Evolutionary conservation across 2,797 vertebrate species (phyloP).

Genomic region (Gambusia yucatana): DNA sequence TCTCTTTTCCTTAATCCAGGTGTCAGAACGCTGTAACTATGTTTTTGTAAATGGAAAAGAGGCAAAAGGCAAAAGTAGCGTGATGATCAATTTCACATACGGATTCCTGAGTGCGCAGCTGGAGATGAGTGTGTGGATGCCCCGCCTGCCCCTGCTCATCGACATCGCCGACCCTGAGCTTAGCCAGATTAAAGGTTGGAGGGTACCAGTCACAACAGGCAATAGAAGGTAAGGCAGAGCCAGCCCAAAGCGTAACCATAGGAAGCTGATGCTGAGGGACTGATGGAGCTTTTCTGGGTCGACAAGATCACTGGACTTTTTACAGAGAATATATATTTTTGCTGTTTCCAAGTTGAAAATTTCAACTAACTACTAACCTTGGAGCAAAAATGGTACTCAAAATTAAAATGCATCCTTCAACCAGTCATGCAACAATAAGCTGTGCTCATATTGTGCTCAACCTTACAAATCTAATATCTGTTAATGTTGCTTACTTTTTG

Average conservation of each 20-base stretch:
- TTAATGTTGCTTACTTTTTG: neutral
- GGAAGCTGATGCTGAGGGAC: neutral
- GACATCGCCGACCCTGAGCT: constrained; percentile 91
- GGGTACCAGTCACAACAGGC: constrained; percentile 85
- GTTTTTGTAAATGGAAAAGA: constrained; percentile 93
- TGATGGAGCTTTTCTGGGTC: neutral
- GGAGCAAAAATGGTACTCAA: neutral
- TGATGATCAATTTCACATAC: constrained; percentile 89
- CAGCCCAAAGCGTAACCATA: neutral
- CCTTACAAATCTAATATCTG: neutral
- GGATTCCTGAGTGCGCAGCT: constrained; percentile 89
- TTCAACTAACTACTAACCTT: neutral
- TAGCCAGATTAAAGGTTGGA: constrained; percentile 96
- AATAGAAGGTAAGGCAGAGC: constrained; percentile 80
- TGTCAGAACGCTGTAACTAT: constrained; percentile 90
- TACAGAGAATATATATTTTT: neutral
- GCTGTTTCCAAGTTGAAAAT: neutral
- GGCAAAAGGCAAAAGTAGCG: constrained; percentile 84
- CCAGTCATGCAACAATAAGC: neutral
- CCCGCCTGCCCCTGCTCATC: constrained; percentile 89
- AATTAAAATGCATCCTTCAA: neutral
- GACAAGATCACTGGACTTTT: neutral
- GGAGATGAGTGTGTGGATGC: constrained; percentile 90
- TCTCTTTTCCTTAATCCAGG: constrained; percentile 70
- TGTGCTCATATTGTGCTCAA: no score